Evolutionary conservation across 2,113 vertebrate species (phyloP).

Genomic region (Oncorhynchus gorbuscha): DNA sequence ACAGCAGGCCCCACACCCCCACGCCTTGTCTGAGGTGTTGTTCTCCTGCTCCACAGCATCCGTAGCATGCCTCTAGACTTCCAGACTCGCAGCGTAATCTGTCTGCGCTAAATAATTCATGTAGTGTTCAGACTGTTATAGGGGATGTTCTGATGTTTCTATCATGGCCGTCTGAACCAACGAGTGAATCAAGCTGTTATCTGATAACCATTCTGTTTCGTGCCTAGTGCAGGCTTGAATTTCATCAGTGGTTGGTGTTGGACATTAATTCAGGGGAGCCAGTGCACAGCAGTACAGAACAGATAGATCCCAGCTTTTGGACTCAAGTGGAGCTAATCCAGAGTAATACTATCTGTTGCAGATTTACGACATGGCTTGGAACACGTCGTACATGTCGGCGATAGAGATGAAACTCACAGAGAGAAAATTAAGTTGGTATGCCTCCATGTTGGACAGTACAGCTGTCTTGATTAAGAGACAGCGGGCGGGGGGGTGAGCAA

Average conservation of each 20-base stretch:
- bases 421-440: background rate
- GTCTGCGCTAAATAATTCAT: conserved; percentile 74
- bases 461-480: background rate
- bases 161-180: conserved; percentile 64
- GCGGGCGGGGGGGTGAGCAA: background rate
- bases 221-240: conserved; percentile 44
- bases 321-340: background rate
- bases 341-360: background rate
- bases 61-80: conserved; percentile 61
- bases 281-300: background rate
- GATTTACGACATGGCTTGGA: background rate
- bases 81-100: conserved; percentile 69
- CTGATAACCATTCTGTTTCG: conserved; percentile 61
- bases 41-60: conserved; percentile 57
- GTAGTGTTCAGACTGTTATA: conserved; percentile 57
- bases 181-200: conserved; percentile 56
- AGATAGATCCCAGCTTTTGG: background rate
- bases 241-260: conserved; percentile 43
- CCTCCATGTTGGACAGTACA: background rate
- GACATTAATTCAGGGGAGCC: conserved; percentile 34
- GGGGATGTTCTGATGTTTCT: conserved; percentile 70
- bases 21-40: conserved; percentile 43
- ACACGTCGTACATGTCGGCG: background rate
- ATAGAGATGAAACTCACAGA: background rate
- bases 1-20: background rate